Evolutionary conservation across 2,797 vertebrate genomes (phyloP).

Genomic region (Octomys mimax): DNA sequence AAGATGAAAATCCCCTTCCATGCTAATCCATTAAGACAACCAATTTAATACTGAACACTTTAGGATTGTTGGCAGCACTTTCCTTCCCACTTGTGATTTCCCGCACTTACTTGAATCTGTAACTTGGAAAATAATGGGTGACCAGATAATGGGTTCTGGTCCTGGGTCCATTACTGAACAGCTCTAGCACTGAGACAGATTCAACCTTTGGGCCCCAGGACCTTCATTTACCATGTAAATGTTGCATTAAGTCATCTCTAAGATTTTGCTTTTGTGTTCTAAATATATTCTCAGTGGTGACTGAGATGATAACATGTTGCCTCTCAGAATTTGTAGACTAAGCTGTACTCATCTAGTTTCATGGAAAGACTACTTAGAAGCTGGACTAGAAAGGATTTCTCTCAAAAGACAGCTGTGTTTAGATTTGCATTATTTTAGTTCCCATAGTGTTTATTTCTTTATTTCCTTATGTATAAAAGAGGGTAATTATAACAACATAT

Average conservation of each 20-base stretch:
- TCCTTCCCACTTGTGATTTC: neutral
- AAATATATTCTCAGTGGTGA: neutral
- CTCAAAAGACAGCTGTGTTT: neutral
- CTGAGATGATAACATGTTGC: neutral
- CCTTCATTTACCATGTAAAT: neutral
- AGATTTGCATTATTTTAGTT: conserved; percentile 39
- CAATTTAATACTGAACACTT: neutral
- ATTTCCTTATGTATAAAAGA: neutral
- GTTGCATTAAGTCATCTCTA: neutral
- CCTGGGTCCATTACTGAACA: neutral
- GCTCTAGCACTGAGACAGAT: no score
- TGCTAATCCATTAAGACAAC: neutral
- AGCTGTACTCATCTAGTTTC: neutral
- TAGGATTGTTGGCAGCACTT: neutral
- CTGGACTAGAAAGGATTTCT: neutral
- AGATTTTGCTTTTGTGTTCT: neutral
- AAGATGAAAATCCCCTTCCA: neutral
- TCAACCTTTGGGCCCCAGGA: neutral
- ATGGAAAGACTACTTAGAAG: neutral
- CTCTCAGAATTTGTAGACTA: neutral
- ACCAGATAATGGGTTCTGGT: neutral
- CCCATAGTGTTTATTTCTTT: conserved; percentile 1
- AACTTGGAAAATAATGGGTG: neutral
- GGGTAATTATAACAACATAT: neutral
- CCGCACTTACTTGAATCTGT: neutral